Percentiles rank a stretch among this genome's conserved stretches.
These are phyloP conservation scores for Bucco capensis DNA, from an alignment of 2,113 vertebrate genomes.

Conservation along the genomic window DNA sequence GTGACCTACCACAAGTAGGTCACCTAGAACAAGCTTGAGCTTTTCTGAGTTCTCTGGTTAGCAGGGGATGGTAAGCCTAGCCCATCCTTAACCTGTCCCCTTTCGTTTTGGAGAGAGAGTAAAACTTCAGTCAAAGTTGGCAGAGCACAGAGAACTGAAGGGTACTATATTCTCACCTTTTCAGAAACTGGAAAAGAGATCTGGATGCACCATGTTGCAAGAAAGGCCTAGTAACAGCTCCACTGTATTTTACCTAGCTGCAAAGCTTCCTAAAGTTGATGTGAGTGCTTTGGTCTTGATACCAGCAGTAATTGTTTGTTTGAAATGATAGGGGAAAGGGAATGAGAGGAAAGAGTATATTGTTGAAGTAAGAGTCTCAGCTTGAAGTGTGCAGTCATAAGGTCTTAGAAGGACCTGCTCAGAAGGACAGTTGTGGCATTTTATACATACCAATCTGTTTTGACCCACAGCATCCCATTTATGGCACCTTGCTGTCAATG, in stretches of 20 bases:
- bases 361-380: background rate
- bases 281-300: background rate
- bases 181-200: background rate
- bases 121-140: background rate
- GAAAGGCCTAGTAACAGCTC: background rate
- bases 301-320: background rate
- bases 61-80: background rate
- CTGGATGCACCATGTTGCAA: fast-evolving
- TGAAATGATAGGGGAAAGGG: background rate
- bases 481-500: background rate
- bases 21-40: background rate
- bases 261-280: background rate
- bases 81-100: background rate
- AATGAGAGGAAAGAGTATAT: background rate
- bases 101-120: background rate
- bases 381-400: background rate
- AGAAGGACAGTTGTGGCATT: background rate
- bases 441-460: background rate
- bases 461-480: background rate
- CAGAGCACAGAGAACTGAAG: background rate
- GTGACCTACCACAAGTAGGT: background rate
- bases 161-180: background rate
- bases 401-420: background rate
- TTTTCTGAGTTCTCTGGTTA: background rate
- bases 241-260: background rate